Evolutionary conservation across 2,797 vertebrate species (phyloP).

Genomic region (Ctenopoma kingsleyae): DNA sequence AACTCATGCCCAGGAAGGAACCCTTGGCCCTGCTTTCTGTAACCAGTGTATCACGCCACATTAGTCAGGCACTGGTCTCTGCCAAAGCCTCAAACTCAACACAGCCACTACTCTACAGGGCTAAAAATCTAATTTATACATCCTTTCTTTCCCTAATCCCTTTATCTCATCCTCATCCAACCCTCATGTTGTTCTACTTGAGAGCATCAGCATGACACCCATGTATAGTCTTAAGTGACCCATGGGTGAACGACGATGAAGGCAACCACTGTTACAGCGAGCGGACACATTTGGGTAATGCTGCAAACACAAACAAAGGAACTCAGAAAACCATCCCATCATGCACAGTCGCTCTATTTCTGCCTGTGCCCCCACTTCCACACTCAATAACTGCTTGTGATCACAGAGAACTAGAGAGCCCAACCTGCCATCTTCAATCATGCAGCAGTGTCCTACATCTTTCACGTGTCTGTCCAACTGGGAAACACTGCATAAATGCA

Average conservation of each 20-base stretch:
- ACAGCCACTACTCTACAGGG: conserved; percentile 48
- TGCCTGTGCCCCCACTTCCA: conserved; percentile 29
- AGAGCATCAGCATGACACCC: conserved; percentile 41
- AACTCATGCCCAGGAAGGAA: conserved; percentile 70
- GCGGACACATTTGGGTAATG: conserved; percentile 47
- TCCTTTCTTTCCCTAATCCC: conserved; percentile 39
- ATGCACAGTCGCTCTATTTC: conserved; percentile 36
- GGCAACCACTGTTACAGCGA: conserved; percentile 51
- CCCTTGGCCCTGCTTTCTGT: conserved; percentile 70
- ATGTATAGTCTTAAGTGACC: conserved; percentile 51
- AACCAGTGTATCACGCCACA: conserved; percentile 78
- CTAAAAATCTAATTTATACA: conserved; percentile 53
- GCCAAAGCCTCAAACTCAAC: conserved; percentile 73
- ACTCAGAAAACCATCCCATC: conserved; percentile 22
- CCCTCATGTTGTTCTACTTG: conserved; percentile 46
- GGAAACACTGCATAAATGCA: conserved; percentile 30
- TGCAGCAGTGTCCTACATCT: conserved; percentile 17
- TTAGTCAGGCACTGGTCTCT: conserved; percentile 82
- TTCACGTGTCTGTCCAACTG: conserved; percentile 38
- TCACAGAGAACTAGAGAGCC: conserved; percentile 38
- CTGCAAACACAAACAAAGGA: conserved; percentile 57
- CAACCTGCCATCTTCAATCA: conserved; percentile 60
- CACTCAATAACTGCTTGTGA: conserved; percentile 29
- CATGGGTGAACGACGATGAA: conserved; percentile 49
- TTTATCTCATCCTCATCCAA: conserved; percentile 54